Evolutionary conservation across 1,140 invertebrate genomes (phyloP), one percentile per base, ranked within the genome.

Genomic region (Lepidotrigona ventralis): DNA sequence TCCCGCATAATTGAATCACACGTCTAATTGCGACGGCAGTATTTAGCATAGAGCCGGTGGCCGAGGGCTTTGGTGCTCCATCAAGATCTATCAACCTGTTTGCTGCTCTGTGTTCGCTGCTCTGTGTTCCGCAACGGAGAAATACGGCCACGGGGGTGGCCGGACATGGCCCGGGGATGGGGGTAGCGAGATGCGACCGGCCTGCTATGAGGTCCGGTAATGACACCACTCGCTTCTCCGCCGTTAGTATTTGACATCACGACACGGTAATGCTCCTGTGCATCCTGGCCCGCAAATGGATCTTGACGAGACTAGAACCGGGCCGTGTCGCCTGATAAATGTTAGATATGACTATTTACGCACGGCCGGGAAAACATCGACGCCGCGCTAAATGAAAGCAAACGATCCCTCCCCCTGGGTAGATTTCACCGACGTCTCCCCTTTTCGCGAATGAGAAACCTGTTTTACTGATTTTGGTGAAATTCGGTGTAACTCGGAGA

Each of bases 51-150:
- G 71, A 74, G 58, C 15, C 21, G 63, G n/a, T 58, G 70, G 21
- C 19, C 53, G 54, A 66, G 77, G 29, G 56, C 53, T 64, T 64
- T 29, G 73, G 33, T 77, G 66, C 53, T 85, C 80, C 84, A 85
- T 85, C 84, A 85, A 85, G 84, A 81, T 85, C 84, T 82, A 76
- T 82, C 84, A 85, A 72, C 66, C 83, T 82, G 79, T 85, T 81
- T 81, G 53, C 83, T 33, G 33, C 63, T 69, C 78, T 54, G 70
- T 81, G 60, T 51, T 8, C 70, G 51, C 51, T 81, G 79, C 60
- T 85, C 72, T 78, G 73, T 76, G 80, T 82, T 75, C 56, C 60
- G 84, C 69, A 72, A 71, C 83, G 66, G 79, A 85, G 84, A 85
- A 85, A 85, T 81, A 85, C 84, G 84, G 29, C 39, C 39, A 83